These are phyloP conservation scores for Potorous gilbertii DNA, from an alignment of 2,797 vertebrate species.

Conservation along the genomic window DNA sequence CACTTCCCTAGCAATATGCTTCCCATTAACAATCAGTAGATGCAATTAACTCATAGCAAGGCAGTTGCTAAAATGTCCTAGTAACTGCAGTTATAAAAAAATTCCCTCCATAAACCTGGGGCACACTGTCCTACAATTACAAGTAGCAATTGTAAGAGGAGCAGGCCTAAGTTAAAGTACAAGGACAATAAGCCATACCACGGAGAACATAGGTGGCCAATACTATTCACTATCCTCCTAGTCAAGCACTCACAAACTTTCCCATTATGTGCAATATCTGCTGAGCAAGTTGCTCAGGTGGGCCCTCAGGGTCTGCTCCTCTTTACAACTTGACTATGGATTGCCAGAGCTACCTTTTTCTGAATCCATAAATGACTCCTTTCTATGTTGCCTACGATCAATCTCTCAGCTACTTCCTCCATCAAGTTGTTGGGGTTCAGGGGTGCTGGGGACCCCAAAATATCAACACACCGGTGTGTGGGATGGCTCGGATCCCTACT, in stretches of 20 bases:
- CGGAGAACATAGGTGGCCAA: neutral
- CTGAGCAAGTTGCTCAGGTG: neutral
- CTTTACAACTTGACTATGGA: neutral
- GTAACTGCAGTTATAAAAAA: neutral
- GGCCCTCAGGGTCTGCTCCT: neutral
- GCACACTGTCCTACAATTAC: neutral
- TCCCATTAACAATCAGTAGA: neutral
- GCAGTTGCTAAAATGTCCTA: neutral
- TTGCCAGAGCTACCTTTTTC: neutral
- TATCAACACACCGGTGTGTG: no score
- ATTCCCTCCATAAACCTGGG: neutral
- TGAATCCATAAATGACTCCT: neutral
- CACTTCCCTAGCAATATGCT: neutral
- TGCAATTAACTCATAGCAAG: neutral
- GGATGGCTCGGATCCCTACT: no score
- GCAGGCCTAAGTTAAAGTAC: neutral
- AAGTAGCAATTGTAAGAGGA: neutral
- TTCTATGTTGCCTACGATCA: neutral
- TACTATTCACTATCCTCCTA: neutral
- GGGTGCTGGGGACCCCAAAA: no score
- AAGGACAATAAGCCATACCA: neutral
- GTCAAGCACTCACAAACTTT: neutral
- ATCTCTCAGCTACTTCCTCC: neutral
- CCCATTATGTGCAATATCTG: neutral
- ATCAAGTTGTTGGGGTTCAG: neutral